phyloP scores from a whole-genome alignment of 2,113 vertebrate species.

The Vulpes lagopus region DNA sequence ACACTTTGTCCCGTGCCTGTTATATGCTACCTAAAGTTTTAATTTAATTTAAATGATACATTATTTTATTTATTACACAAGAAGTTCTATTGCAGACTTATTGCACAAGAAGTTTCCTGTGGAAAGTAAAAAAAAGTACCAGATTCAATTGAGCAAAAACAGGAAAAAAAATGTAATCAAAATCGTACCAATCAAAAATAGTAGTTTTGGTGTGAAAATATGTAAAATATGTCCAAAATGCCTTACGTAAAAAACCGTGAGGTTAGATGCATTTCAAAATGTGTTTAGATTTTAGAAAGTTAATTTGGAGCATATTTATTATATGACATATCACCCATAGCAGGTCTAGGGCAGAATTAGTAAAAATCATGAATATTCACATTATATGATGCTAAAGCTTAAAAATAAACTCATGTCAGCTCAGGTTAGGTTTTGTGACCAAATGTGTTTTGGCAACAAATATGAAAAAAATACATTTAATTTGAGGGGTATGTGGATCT shows the following conservation, averaged over 20 bases:
- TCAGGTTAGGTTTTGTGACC: constrained; percentile 23
- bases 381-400: background rate
- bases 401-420: constrained; percentile 41
- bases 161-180: background rate
- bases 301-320: background rate
- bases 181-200: background rate
- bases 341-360: constrained; percentile 13
- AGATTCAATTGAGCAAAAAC: background rate
- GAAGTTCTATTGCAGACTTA: background rate
- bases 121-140: background rate
- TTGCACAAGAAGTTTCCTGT: background rate
- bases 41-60: background rate
- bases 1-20: background rate
- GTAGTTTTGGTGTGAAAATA: background rate
- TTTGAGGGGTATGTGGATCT: constrained; percentile 44
- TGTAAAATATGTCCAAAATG: background rate
- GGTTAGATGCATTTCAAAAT: background rate
- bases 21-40: background rate
- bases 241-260: background rate
- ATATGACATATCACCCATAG: background rate
- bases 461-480: constrained; percentile 56
- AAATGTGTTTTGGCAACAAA: constrained; percentile 61
- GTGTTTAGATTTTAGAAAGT: constrained; percentile 35
- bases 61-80: background rate
- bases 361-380: constrained; percentile 63